Conservation (phyloP, 2,888 invertebrate species). For the Neelides folsomi region DNA sequence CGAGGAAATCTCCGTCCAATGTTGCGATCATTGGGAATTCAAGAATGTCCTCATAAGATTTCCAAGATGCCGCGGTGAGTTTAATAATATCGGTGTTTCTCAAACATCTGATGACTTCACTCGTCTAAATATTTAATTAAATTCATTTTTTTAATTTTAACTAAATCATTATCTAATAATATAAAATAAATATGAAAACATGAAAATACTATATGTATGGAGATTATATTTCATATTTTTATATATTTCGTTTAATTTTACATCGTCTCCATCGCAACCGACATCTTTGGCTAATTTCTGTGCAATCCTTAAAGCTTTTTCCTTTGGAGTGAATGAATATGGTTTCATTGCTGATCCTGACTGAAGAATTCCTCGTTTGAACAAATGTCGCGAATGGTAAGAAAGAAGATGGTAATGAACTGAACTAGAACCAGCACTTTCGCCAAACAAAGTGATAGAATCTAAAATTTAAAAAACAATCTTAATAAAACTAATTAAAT, state of each 20-base stretch:
- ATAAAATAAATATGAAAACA: too few relatives aligned
- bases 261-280: not conserved
- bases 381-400: conserved; percentile 10
- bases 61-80: conserved; percentile 10
- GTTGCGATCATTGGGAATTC: conserved; percentile 14
- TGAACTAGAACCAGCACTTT: conserved; percentile 17
- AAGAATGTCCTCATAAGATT: conserved; percentile 9
- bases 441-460: conserved; percentile 19
- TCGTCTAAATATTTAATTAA: not conserved
- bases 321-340: too few relatives aligned
- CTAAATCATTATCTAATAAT: too few relatives aligned
- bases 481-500: not conserved
- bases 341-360: conserved; percentile 8
- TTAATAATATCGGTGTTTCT: conserved; percentile 6
- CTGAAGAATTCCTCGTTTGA: conserved; percentile 15
- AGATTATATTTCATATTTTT: too few relatives aligned
- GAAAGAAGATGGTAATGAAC: conserved; percentile 16
- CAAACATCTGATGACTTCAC: conserved; percentile 15
- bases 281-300: not conserved
- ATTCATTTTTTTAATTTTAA: not conserved
- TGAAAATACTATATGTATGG: too few relatives aligned
- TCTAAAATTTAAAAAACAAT: conserved; percentile 10
- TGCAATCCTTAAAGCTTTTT: not conserved
- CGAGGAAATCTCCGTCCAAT: conserved; percentile 15
- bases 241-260: too few relatives aligned